These are phyloP conservation scores for Chesias legatella DNA, from an alignment of 2,888 invertebrate genomes.

Conservation along the genomic window DNA sequence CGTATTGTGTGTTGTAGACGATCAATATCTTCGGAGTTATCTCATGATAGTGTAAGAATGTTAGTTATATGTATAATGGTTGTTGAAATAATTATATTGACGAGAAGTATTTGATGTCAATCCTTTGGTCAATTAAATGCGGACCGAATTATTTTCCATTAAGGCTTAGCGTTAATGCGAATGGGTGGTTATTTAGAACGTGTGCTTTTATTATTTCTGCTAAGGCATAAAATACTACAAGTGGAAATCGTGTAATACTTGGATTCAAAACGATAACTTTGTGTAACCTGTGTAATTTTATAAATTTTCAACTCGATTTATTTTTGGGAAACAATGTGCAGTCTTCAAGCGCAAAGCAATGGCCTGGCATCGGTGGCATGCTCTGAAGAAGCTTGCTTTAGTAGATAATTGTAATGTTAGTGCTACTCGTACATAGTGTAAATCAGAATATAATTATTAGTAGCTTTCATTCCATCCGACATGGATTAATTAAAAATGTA, in stretches of 20 bases:
- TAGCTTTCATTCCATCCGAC: constrained; percentile 14
- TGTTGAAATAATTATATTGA: constrained; percentile 60
- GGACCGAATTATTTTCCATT: constrained; percentile 64
- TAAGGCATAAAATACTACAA: constrained; percentile 26
- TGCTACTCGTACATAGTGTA: constrained; percentile 19
- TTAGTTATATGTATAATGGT: constrained; percentile 69
- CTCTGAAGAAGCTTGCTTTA: constrained; percentile 3
- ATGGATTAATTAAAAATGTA: not conserved
- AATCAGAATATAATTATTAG: constrained; percentile 1
- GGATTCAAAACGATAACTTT: no score
- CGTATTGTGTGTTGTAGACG: constrained; percentile 55
- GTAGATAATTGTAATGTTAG: constrained; percentile 19
- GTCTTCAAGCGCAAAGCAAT: not conserved
- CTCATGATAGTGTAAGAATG: constrained; percentile 64
- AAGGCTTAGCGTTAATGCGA: constrained; percentile 54
- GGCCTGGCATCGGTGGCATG: not conserved
- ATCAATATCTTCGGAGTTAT: constrained; percentile 58
- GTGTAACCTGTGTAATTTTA: no score
- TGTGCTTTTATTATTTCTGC: constrained; percentile 44
- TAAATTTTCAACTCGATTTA: constrained; percentile 6
- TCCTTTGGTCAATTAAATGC: constrained; percentile 71
- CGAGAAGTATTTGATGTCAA: constrained; percentile 58
- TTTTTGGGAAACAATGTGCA: not conserved
- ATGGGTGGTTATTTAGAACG: constrained; percentile 40
- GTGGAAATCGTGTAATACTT: not conserved